Evolutionary conservation across 2,113 vertebrate species (phyloP).

Genomic region (Pelecanus crispus): DNA sequence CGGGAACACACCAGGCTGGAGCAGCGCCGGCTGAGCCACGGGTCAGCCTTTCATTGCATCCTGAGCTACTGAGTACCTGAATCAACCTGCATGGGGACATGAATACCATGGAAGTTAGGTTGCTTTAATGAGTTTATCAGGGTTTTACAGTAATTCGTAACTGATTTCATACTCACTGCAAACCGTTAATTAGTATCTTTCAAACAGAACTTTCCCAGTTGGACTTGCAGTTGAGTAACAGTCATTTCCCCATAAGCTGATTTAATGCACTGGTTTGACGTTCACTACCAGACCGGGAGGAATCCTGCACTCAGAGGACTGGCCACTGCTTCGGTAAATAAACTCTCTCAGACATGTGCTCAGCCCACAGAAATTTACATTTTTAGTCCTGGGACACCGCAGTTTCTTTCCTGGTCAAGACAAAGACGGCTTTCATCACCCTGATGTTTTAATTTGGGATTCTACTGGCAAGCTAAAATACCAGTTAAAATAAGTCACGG

Average conservation of each 20-base stretch:
- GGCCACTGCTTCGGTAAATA: neutral
- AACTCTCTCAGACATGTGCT: neutral
- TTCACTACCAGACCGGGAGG: neutral
- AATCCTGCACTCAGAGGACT: neutral
- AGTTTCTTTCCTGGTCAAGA: neutral
- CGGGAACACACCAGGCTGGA: neutral
- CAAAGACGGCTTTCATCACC: neutral
- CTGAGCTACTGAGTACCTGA: neutral
- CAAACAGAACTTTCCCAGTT: neutral
- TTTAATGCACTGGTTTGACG: neutral
- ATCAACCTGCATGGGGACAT: neutral
- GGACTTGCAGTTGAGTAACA: neutral
- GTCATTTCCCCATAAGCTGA: neutral
- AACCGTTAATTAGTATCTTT: neutral
- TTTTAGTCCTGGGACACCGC: neutral
- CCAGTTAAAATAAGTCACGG: neutral
- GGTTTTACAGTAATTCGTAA: neutral
- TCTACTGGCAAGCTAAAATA: neutral
- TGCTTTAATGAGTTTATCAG: neutral
- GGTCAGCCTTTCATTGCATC: neutral
- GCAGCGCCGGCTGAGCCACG: neutral
- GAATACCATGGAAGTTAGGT: neutral
- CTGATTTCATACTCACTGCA: neutral
- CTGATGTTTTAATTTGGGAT: neutral
- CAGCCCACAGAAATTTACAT: slow-evolving; percentile 22